A percentile compares a stretch with the other conserved stretches of the same genome.
Evolutionary conservation across 2,797 vertebrate species (phyloP).

Genomic region (Acanthopagrus latus): DNA sequence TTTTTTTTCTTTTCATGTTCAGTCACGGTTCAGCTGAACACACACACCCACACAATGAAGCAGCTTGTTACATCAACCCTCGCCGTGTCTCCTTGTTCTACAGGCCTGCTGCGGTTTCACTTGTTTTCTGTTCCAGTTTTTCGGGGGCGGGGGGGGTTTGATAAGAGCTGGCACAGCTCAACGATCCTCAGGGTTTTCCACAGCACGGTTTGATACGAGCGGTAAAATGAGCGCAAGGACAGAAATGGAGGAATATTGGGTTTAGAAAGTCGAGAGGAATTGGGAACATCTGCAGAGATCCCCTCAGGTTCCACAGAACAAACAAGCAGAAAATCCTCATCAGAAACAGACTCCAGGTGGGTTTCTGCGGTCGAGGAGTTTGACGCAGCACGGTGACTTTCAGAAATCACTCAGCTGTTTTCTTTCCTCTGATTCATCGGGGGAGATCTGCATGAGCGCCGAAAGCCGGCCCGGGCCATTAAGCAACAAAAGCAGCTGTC

Average conservation of each 20-base stretch:
- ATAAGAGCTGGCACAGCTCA: slow-evolving; percentile 31
- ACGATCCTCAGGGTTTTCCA: slow-evolving; percentile 20
- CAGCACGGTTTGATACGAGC: slow-evolving; percentile 15
- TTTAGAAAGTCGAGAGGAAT: slow-evolving; percentile 6
- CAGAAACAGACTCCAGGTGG: background rate
- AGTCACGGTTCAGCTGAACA: slow-evolving; percentile 39
- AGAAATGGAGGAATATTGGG: slow-evolving; percentile 25
- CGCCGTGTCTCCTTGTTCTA: slow-evolving; percentile 13
- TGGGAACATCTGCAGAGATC: slow-evolving; percentile 21
- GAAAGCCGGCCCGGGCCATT: slow-evolving; percentile 29
- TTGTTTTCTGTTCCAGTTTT: slow-evolving; percentile 46
- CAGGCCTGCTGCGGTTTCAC: slow-evolving; percentile 29
- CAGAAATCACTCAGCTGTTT: slow-evolving; percentile 20
- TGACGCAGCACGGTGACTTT: slow-evolving; percentile 13
- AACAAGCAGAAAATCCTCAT: slow-evolving; percentile 10
- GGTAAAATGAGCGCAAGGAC: slow-evolving; percentile 23
- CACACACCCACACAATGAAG: slow-evolving; percentile 28
- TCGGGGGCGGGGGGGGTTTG: slow-evolving; percentile 5
- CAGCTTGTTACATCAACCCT: slow-evolving; percentile 36
- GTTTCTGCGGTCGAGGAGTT: background rate
- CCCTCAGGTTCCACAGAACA: slow-evolving; percentile 18
- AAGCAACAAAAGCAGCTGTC: slow-evolving; percentile 45
- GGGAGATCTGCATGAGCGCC: slow-evolving; percentile 14
- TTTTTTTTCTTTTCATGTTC: slow-evolving; percentile 60
- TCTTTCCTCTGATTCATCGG: slow-evolving; percentile 8